Evolutionary conservation across 2,888 invertebrate species (phyloP).

Genomic region (Hermaeophaga mercurialis): DNA sequence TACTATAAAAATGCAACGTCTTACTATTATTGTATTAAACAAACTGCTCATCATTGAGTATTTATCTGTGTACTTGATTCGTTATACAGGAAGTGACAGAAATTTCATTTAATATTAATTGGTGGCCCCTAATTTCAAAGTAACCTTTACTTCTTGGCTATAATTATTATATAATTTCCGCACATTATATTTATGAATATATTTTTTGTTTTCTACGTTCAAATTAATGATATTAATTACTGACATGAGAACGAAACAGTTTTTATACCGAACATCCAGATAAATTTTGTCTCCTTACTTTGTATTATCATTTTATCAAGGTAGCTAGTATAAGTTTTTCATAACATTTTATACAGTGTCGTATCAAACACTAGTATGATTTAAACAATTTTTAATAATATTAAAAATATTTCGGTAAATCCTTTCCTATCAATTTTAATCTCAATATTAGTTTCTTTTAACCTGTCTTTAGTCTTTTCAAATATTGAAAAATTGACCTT

Average conservation of each 20-base stretch:
- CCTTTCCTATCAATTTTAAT: no score
- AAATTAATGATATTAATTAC: constrained; percentile 11
- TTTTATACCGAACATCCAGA: constrained; percentile 25
- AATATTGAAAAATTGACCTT: no score
- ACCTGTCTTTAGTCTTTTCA: no score
- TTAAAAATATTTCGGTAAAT: no score
- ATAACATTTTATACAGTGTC: constrained; percentile 35
- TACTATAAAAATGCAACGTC: not conserved
- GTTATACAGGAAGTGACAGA: constrained; percentile 18
- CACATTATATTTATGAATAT: constrained; percentile 16
- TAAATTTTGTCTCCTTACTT: constrained; percentile 33
- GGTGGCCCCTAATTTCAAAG: constrained; percentile 17
- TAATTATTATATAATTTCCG: constrained; percentile 27
- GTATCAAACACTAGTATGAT: no score
- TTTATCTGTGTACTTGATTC: constrained; percentile 3
- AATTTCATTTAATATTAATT: constrained; percentile 15
- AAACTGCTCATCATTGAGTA: not conserved
- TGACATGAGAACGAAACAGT: not conserved
- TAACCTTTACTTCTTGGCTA: constrained; percentile 24
- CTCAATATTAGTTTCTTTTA: no score
- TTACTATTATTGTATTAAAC: not conserved
- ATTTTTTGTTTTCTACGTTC: constrained; percentile 9
- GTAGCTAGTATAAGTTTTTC: constrained; percentile 49
- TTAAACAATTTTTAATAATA: no score
- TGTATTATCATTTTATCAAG: constrained; percentile 45